Percentiles rank a stretch among this genome's conserved stretches.
Evolutionary conservation across 2,113 vertebrate species (phyloP).

Genomic region (Chloroceryle aenea): DNA sequence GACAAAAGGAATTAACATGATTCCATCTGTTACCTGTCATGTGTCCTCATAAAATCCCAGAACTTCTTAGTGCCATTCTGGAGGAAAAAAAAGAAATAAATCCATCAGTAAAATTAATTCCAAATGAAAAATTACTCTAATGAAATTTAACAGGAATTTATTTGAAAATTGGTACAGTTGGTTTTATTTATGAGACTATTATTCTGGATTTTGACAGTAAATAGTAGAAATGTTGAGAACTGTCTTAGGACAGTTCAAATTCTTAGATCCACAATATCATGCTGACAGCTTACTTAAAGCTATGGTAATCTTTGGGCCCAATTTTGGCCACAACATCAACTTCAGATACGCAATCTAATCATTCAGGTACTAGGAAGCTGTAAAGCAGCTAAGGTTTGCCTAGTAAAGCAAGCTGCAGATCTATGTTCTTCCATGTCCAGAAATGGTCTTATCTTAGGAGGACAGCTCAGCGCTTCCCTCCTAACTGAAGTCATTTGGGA

Average conservation of each 20-base stretch:
- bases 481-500: neutral
- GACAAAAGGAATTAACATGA: neutral
- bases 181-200: neutral
- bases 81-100: neutral
- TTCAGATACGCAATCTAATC: neutral
- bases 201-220: neutral
- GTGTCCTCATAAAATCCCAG: constrained; percentile 92
- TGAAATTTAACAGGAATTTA: neutral
- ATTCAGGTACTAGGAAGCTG: neutral
- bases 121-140: neutral
- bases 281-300: neutral
- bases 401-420: neutral
- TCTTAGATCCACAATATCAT: neutral
- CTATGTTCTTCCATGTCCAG: neutral
- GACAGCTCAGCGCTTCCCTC: neutral
- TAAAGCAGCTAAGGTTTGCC: neutral
- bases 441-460: neutral
- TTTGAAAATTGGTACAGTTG: neutral
- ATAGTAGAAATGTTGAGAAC: neutral
- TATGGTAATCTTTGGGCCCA: neutral
- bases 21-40: constrained; percentile 84
- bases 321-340: neutral
- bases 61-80: constrained; percentile 89
- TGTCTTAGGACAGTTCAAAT: neutral
- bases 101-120: neutral